Percentiles rank a stretch among this genome's conserved stretches.
Conservation (phyloP, 2,113 vertebrate species). For the Daboia siamensis region DNA sequence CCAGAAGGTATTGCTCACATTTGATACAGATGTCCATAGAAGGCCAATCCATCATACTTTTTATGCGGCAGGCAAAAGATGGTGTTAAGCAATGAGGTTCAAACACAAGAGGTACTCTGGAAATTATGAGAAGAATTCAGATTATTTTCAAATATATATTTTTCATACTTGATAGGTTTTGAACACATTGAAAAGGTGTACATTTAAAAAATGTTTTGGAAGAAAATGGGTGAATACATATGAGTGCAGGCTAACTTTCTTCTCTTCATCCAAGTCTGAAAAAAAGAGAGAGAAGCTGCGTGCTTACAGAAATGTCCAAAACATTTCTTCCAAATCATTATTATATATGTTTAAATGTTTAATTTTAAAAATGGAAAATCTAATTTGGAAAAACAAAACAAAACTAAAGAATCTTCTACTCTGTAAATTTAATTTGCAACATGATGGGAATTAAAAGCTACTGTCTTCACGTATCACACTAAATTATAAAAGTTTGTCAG, state of each 20-base stretch:
- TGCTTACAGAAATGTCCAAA: background rate
- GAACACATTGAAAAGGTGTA: background rate
- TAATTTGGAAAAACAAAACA: background rate
- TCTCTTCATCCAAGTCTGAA: background rate
- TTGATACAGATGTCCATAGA: slow-evolving; percentile 48
- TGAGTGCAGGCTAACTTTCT: background rate
- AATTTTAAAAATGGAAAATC: background rate
- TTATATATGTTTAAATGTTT: background rate
- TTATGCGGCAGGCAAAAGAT: slow-evolving; percentile 39
- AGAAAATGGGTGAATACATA: background rate
- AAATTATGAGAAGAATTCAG: slow-evolving; percentile 13
- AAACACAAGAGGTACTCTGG: slow-evolving; percentile 57
- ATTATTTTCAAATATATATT: background rate
- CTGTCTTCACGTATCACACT: background rate
- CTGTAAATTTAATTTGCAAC: background rate
- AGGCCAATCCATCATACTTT: slow-evolving; percentile 48
- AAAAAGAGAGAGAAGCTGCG: background rate
- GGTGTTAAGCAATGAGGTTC: slow-evolving; percentile 41
- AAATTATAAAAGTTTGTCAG: background rate
- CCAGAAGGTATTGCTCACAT: slow-evolving; percentile 59
- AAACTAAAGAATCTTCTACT: background rate
- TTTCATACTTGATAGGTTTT: background rate
- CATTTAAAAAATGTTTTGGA: background rate
- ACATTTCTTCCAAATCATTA: background rate
- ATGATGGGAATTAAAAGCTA: background rate